Evolutionary conservation across 2,888 invertebrate species (phyloP).

Genomic region (Drosophila prostipennis): DNA sequence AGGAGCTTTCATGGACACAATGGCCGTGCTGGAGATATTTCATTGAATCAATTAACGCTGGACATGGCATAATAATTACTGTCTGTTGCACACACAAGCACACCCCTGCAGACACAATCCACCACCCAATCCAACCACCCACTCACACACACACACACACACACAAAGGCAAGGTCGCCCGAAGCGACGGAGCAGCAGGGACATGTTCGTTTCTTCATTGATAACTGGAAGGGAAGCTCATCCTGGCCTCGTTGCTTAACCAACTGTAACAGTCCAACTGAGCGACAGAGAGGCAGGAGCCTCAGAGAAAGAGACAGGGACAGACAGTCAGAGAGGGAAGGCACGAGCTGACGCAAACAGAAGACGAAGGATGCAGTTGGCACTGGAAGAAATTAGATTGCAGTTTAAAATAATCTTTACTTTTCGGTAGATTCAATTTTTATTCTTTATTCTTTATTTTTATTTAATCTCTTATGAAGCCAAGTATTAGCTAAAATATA

Average conservation of each 20-base stretch:
- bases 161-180: slow-evolving; percentile 61
- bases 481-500: too few relatives aligned
- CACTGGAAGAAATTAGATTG: not conserved
- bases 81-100: slow-evolving; percentile 55
- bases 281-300: slow-evolving; percentile 5
- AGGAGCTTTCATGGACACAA: slow-evolving; percentile 31
- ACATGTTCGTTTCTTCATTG: slow-evolving; percentile 44
- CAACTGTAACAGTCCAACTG: slow-evolving; percentile 62
- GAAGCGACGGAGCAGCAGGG: slow-evolving; percentile 53
- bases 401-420: too few relatives aligned
- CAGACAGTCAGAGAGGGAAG: slow-evolving; percentile 5
- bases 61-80: slow-evolving; percentile 81
- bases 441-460: too few relatives aligned
- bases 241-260: slow-evolving; percentile 77
- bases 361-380: slow-evolving; percentile 51
- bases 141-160: slow-evolving; percentile 2
- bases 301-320: slow-evolving; percentile 1
- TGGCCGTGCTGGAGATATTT: slow-evolving; percentile 57
- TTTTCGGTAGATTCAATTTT: too few relatives aligned
- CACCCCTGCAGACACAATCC: slow-evolving; percentile 19
- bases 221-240: slow-evolving; percentile 41
- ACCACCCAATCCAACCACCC: not conserved
- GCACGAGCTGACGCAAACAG: slow-evolving; percentile 53
- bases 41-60: slow-evolving; percentile 80
- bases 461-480: too few relatives aligned